Evolutionary conservation across 2,888 invertebrate genomes (phyloP).

Genomic region (Lasioglossum marginatum): DNA sequence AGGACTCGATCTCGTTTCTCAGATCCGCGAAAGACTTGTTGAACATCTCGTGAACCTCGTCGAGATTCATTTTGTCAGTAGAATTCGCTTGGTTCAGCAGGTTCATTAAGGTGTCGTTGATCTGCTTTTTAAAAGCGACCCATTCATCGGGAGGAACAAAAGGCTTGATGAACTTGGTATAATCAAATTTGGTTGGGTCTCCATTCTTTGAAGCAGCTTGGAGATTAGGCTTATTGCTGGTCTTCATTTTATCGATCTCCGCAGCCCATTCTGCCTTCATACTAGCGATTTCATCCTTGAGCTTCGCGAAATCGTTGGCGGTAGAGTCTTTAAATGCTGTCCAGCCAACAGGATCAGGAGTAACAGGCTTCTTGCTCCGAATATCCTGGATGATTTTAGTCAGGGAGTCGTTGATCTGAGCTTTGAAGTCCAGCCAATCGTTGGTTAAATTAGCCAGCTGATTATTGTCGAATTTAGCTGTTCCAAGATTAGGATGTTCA

Average conservation of each 20-base stretch:
- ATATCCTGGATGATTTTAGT: conserved; percentile 55
- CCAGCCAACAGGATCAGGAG: conserved; percentile 67
- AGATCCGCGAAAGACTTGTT: conserved; percentile 70
- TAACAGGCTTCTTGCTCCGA: conserved; percentile 46
- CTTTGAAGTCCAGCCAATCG: conserved; percentile 64
- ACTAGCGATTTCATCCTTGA: conserved; percentile 61
- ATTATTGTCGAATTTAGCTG: neutral
- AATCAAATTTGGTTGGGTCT: conserved; percentile 16
- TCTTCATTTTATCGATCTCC: neutral
- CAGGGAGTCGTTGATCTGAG: conserved; percentile 58
- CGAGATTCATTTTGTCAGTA: conserved; percentile 49
- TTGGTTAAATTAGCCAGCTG: conserved; percentile 47
- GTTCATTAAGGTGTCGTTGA: conserved; percentile 69
- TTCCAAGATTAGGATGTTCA: neutral
- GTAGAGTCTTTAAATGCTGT: conserved; percentile 53
- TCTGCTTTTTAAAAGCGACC: conserved; percentile 65
- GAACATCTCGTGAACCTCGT: conserved; percentile 59
- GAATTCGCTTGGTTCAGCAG: conserved; percentile 57
- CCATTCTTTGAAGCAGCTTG: neutral
- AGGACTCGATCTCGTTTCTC: conserved; percentile 60
- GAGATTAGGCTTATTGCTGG: neutral
- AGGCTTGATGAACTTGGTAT: conserved; percentile 19
- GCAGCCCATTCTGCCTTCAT: conserved; percentile 60
- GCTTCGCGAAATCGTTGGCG: conserved; percentile 62
- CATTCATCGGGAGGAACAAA: conserved; percentile 56